Evolutionary conservation across 53 echinoderm and acorn worm species (phyloP).

Genomic region (Mesocentrotus franciscanus): DNA sequence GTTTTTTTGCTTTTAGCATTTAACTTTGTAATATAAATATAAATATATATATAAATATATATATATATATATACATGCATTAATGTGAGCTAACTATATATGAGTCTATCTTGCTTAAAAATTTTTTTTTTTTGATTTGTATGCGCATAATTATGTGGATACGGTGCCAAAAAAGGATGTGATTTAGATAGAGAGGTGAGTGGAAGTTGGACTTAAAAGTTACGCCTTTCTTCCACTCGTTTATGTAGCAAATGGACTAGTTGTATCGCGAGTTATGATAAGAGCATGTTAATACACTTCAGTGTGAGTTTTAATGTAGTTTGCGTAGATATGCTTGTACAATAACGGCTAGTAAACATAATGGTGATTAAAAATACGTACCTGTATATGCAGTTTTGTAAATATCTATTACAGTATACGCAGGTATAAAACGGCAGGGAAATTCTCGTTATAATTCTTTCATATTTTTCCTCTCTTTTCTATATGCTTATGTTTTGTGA

Average conservation of each 20-base stretch:
- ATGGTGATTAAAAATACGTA: background rate
- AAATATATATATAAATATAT: conserved; percentile 25
- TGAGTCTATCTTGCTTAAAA: conserved; percentile 36
- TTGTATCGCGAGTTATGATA: background rate
- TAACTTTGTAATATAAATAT: conserved; percentile 53
- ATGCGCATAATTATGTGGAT: conserved; percentile 12
- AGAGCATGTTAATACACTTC: background rate
- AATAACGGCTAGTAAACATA: background rate
- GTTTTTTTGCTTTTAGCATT: conserved; percentile 49
- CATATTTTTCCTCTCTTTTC: conserved; percentile 31
- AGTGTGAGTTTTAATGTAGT: background rate
- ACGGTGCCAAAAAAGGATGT: conserved; percentile 45
- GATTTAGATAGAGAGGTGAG: background rate
- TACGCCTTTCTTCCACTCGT: background rate
- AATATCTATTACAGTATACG: conserved; percentile 46
- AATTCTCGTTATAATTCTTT: conserved; percentile 30
- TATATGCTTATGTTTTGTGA: background rate
- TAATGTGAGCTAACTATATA: conserved; percentile 39
- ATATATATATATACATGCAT: conserved; percentile 39
- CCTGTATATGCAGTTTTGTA: conserved; percentile 44
- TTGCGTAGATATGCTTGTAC: conserved; percentile 18
- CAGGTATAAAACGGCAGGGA: conserved; percentile 65
- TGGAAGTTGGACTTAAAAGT: background rate
- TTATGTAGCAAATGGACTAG: background rate
- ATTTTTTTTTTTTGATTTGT: conserved; percentile 13